Percentiles rank a stretch among this genome's conserved stretches.
Evolutionary conservation across 2,113 vertebrate genomes (phyloP).

Genomic region (Lepidothrix coronata): DNA sequence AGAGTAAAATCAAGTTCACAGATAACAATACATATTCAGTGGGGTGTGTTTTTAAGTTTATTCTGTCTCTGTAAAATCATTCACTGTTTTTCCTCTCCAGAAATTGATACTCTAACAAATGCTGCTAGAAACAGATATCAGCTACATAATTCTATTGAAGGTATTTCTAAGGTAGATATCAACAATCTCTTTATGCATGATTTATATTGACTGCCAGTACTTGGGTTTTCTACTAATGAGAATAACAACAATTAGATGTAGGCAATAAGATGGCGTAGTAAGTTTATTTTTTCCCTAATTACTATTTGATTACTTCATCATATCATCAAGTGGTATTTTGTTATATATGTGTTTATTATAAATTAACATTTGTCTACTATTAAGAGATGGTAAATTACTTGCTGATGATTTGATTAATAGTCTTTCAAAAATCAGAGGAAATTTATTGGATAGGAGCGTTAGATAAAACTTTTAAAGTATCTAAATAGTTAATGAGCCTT

Average conservation of each 20-base stretch:
- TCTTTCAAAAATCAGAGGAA: conserved; percentile 23
- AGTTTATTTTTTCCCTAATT: not conserved
- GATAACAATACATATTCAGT: not conserved
- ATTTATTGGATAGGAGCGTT: not conserved
- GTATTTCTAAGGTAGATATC: not conserved
- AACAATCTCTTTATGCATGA: not conserved
- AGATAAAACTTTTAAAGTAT: not conserved
- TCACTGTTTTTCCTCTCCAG: not conserved
- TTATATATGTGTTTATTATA: not conserved
- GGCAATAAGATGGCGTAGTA: not conserved
- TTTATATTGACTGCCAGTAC: not conserved
- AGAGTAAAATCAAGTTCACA: not conserved
- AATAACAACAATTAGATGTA: not conserved
- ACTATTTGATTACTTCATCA: not conserved
- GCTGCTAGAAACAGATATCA: not conserved
- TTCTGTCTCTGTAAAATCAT: not conserved
- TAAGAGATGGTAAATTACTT: conserved; percentile 41
- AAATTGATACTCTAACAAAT: not conserved
- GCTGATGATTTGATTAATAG: conserved; percentile 31
- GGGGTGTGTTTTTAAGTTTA: not conserved
- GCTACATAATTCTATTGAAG: not conserved
- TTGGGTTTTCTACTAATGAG: not conserved
- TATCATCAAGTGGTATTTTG: not conserved
- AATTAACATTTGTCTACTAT: conserved; percentile 21
- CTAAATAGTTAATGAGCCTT: not conserved